phyloP scores from a whole-genome alignment of 2,113 vertebrate species.

The Carassius gibelio region DNA sequence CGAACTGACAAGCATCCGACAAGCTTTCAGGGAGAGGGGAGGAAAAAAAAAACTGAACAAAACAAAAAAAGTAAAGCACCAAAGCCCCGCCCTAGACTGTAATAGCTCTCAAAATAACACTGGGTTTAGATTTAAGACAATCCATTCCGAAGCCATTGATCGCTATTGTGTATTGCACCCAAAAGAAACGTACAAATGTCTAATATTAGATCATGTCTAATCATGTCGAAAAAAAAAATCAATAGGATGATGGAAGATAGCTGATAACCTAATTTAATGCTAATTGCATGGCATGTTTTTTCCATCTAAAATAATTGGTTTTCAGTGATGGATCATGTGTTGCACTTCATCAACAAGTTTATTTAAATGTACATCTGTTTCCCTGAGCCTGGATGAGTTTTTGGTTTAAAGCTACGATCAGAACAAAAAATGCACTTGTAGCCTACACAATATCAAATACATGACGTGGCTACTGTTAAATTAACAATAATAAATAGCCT shows the following conservation, averaged over 20 bases:
- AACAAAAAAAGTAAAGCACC: slow-evolving; percentile 53
- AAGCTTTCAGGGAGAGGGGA: slow-evolving; percentile 44
- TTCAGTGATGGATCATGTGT: slow-evolving; percentile 13
- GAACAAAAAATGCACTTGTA: neutral
- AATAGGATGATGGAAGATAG: slow-evolving; percentile 26
- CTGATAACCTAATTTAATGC: slow-evolving; percentile 26
- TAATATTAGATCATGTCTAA: neutral
- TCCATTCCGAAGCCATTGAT: slow-evolving; percentile 2
- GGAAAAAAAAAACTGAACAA: slow-evolving; percentile 12
- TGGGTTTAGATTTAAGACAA: slow-evolving; percentile 31
- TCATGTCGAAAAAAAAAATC: slow-evolving; percentile 1
- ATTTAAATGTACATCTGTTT: slow-evolving; percentile 4
- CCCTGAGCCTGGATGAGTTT: neutral
- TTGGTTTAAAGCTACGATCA: neutral
- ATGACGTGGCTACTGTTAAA: neutral
- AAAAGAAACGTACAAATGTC: neutral
- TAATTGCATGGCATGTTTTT: slow-evolving; percentile 1
- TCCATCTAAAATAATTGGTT: slow-evolving; percentile 26
- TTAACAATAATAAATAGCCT: neutral
- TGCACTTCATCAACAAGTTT: slow-evolving; percentile 27
- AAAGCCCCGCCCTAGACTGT: slow-evolving; percentile 55
- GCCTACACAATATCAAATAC: neutral
- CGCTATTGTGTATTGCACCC: neutral
- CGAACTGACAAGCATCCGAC: slow-evolving; percentile 52
- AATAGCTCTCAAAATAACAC: slow-evolving; percentile 39